phyloP scores from a whole-genome alignment of 1,140 invertebrate species.

The Octopus sinensis region DNA sequence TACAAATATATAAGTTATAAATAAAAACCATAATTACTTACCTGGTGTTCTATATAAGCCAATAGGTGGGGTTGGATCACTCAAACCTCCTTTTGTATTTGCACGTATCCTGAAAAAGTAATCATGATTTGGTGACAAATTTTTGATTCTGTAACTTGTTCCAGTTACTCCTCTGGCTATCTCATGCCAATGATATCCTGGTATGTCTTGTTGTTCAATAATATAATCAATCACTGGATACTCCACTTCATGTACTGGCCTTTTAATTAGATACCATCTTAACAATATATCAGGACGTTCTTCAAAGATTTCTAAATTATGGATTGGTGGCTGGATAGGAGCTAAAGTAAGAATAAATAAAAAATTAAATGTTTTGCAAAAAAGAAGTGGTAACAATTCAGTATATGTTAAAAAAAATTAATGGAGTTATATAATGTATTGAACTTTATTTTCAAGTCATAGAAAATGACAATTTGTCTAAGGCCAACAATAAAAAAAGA shows the following conservation, averaged over 20 bases:
- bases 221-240: constrained; percentile 23
- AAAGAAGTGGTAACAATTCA: background rate
- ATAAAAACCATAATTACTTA: background rate
- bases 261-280: constrained; percentile 34
- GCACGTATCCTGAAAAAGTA: constrained; percentile 60
- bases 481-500: no score
- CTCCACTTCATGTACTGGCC: constrained; percentile 17
- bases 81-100: constrained; percentile 73
- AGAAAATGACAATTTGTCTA: no score
- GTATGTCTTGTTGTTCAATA: constrained; percentile 31
- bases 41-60: constrained; percentile 7
- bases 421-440: no score
- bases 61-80: constrained; percentile 38
- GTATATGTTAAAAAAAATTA: no score
- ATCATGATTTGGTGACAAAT: constrained; percentile 27
- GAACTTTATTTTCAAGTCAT: no score
- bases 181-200: constrained; percentile 33
- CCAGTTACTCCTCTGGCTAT: constrained; percentile 32
- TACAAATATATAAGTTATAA: no score
- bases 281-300: constrained; percentile 39
- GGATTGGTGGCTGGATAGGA: constrained; percentile 37
- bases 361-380: background rate
- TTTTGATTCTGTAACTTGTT: constrained; percentile 26
- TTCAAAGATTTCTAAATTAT: constrained; percentile 35
- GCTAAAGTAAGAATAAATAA: constrained; percentile 31